Conservation (phyloP, 2,797 vertebrate species). For the Buphagus erythrorhynchus region DNA sequence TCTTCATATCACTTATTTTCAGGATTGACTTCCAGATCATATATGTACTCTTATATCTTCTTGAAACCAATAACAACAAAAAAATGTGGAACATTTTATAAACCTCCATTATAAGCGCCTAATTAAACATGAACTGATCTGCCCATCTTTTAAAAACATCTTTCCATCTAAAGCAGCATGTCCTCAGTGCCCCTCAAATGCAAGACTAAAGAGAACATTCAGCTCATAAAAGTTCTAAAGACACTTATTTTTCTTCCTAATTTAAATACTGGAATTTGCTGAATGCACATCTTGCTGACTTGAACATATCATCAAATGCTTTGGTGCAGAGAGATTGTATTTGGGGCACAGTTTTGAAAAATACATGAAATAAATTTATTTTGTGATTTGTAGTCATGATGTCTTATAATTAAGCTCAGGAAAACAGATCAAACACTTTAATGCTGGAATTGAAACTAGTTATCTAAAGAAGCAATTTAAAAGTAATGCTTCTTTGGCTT, state of each 20-base stretch:
- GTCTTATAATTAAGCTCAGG: constrained; percentile 27
- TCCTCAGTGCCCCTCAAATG: background rate
- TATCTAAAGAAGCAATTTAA: constrained; percentile 60
- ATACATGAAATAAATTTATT: background rate
- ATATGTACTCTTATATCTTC: background rate
- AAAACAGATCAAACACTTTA: constrained; percentile 55
- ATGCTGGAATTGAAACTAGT: constrained; percentile 17
- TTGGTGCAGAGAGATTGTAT: background rate
- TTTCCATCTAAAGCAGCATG: background rate
- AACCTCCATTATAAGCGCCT: background rate
- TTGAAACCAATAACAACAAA: background rate
- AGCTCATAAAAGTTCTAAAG: background rate
- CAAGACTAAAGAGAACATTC: background rate
- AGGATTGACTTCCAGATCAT: background rate
- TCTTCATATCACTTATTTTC: background rate
- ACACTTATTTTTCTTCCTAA: background rate
- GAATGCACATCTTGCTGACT: background rate
- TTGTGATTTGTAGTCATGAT: background rate
- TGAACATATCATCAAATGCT: background rate
- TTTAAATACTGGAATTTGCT: background rate
- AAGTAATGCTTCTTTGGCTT: constrained; percentile 65
- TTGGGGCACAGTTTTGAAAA: background rate
- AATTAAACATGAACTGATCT: constrained; percentile 1
- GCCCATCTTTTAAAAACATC: background rate
- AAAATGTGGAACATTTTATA: background rate